Evolutionary conservation across 1,140 invertebrate species (phyloP), one percentile per base, ranked within the genome.

Genomic region (Dendroctonus valens): DNA sequence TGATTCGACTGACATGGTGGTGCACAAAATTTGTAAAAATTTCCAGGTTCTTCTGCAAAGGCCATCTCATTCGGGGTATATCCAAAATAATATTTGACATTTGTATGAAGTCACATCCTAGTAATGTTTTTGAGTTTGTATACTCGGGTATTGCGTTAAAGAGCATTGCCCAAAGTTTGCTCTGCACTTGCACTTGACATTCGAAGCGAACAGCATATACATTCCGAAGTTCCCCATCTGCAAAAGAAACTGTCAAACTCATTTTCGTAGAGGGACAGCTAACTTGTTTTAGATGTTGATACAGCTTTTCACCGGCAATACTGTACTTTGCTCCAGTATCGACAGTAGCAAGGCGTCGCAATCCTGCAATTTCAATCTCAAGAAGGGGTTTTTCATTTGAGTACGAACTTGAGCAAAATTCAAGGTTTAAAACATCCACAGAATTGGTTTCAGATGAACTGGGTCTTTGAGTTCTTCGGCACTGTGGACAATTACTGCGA

Each of bases 361-460:
- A 44, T 7, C 42, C 42, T n/a, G 7, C 42, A 44, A 44, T 44
- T 44, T 44, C 42, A 7, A 44, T n/a, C n/a, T 44, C 42, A n/a
- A n/a, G n/a, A 44, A 44, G n/a, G 7, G 42, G 42, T 44, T 44
- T 44, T 44, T 44, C n/a, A 44, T 44, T 44, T 44, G 42, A 44
- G n/a, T 44, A 44, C n/a, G 42, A 44, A 46, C 44, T 46, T 46
- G 44, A 46, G 12, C 44, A 46, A 26, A 26, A 2, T 26, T 26
- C 26, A 26, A 26, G 26, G 26, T 26, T 26, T 26, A 26, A 26
- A 26, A 46, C 44, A 9, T 46, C 44, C 44, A 46, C 44, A 46
- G 44, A 46, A 46, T 46, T 9, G 44, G 44, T 46, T 46, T 46
- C 44, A 46, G 44, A 11, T 46, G 44, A 46, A 46, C 44, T 46